Percentiles rank a stretch among this genome's conserved stretches.
These are phyloP conservation scores for Metaphire vulgaris DNA, from an alignment of 1,140 invertebrate species.

Conservation along the genomic window DNA sequence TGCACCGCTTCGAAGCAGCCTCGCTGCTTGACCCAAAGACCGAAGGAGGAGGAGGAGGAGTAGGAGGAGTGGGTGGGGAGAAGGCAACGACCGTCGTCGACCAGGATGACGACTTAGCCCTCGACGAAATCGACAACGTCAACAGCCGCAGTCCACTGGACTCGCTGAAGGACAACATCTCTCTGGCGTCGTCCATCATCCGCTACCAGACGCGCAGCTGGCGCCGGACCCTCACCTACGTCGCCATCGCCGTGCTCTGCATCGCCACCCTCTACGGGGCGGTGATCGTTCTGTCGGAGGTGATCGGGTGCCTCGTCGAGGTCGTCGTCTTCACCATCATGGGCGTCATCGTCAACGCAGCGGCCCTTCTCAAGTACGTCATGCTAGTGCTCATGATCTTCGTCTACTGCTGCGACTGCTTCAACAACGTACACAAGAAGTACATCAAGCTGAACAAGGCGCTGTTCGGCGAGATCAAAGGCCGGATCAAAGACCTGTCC, in stretches of 20 bases:
- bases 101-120: neutral
- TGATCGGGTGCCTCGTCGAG: slow-evolving; percentile 42
- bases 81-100: slow-evolving; percentile 29
- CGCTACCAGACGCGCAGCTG: neutral
- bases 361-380: slow-evolving; percentile 46
- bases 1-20: slow-evolving; percentile 21
- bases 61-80: neutral
- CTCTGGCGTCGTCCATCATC: slow-evolving; percentile 9
- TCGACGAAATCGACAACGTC: slow-evolving; percentile 24
- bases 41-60: neutral
- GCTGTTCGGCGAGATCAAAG: slow-evolving; percentile 46
- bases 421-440: slow-evolving; percentile 49
- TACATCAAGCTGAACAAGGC: slow-evolving; percentile 47
- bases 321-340: slow-evolving; percentile 49
- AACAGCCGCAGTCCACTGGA: slow-evolving; percentile 29
- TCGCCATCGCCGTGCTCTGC: slow-evolving; percentile 37
- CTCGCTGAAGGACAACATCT: slow-evolving; percentile 18
- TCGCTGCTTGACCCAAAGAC: neutral
- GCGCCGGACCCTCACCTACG: slow-evolving; percentile 33
- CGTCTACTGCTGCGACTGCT: slow-evolving; percentile 50
- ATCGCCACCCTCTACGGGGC: slow-evolving; percentile 41
- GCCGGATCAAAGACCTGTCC: slow-evolving; percentile 44
- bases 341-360: slow-evolving; percentile 50
- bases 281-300: slow-evolving; percentile 42
- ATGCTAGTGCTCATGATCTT: slow-evolving; percentile 47